Percentiles rank a stretch among this genome's conserved stretches.
Evolutionary conservation across 2,888 invertebrate species (phyloP).

Genomic region (Mantis religiosa): DNA sequence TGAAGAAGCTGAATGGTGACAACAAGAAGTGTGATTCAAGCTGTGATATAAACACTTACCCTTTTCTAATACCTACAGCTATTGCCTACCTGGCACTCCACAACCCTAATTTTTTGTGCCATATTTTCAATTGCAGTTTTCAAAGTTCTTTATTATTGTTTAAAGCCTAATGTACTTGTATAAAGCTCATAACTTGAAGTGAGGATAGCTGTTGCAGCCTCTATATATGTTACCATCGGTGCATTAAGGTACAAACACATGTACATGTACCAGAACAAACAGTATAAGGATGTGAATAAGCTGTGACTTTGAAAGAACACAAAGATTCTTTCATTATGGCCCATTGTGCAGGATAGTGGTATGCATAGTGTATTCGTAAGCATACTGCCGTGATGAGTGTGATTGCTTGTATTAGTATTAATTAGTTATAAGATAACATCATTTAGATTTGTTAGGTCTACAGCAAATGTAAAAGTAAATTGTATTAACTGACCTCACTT

Average conservation of each 20-base stretch:
- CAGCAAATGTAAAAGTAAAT: not conserved
- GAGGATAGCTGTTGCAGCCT: not conserved
- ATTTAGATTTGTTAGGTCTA: not conserved
- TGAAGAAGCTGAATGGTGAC: not conserved
- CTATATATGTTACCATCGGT: not conserved
- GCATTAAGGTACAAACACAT: not conserved
- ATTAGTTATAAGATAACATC: too few species aligned
- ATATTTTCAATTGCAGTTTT: conserved; percentile 20
- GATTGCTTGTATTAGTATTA: too few species aligned
- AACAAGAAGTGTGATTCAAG: not conserved
- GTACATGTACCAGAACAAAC: not conserved
- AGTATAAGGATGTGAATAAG: not conserved
- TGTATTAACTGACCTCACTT: not conserved
- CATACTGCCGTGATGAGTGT: too few species aligned
- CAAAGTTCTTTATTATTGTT: not conserved
- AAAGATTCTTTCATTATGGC: not conserved
- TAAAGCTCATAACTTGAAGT: not conserved
- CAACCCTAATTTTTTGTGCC: conserved; percentile 7
- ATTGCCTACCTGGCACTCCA: not conserved
- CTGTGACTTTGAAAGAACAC: not conserved
- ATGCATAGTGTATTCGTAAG: not conserved
- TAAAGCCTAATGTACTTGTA: not conserved
- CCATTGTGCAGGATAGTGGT: not conserved
- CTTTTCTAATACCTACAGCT: not conserved
- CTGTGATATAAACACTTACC: not conserved